These are phyloP conservation scores for Anagrus nilaparvatae DNA, from an alignment of 1,140 invertebrate species.

Conservation along the genomic window DNA sequence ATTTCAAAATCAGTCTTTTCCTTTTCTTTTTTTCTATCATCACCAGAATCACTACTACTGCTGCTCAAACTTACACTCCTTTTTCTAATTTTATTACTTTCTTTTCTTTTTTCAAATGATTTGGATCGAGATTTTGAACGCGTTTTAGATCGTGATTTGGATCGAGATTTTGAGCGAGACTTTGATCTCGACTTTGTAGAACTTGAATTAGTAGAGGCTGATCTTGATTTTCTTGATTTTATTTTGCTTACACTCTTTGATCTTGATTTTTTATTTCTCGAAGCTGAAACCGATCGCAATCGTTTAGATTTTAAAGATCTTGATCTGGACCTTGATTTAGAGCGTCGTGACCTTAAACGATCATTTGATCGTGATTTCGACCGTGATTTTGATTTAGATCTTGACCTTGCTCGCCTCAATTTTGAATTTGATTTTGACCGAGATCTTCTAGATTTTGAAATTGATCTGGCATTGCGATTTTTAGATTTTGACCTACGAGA, in stretches of 20 bases:
- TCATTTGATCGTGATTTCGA: slow-evolving; percentile 26
- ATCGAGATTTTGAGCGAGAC: slow-evolving; percentile 19
- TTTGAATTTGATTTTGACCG: slow-evolving; percentile 36
- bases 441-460: slow-evolving; percentile 23
- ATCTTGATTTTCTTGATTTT: slow-evolving; percentile 36
- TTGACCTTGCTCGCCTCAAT: slow-evolving; percentile 26
- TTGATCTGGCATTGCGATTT: slow-evolving; percentile 21
- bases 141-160: slow-evolving; percentile 30
- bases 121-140: slow-evolving; percentile 32
- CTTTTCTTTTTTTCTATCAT: slow-evolving; percentile 38
- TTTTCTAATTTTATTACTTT: slow-evolving; percentile 32
- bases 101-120: slow-evolving; percentile 37
- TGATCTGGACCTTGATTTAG: slow-evolving; percentile 28
- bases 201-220: slow-evolving; percentile 32
- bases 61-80: slow-evolving; percentile 33
- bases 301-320: too few relatives aligned
- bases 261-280: slow-evolving; percentile 32
- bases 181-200: slow-evolving; percentile 36
- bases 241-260: too few relatives aligned
- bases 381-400: slow-evolving; percentile 27
- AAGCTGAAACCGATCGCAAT: slow-evolving; percentile 24
- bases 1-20: slow-evolving; percentile 63
- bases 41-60: slow-evolving; percentile 36
- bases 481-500: slow-evolving; percentile 26
- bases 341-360: slow-evolving; percentile 24